Percentiles rank a stretch among this genome's conserved stretches.
Conservation (phyloP, 2,888 invertebrate species). For the Raillietiella orientalis region DNA sequence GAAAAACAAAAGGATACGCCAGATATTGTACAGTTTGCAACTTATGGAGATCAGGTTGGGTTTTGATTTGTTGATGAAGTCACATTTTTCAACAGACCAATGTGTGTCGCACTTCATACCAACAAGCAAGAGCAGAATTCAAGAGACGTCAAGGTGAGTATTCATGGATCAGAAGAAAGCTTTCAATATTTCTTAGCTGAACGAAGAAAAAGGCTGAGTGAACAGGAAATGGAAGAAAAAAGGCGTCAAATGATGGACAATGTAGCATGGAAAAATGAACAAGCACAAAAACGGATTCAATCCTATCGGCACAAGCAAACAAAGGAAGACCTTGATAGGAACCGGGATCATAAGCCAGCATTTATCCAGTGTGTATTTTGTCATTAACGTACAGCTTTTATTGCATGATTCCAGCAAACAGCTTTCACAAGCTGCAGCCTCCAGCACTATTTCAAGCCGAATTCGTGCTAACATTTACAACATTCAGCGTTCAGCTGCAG, state of each 20-base stretch:
- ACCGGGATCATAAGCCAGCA: slow-evolving; percentile 1
- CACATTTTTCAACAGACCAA: too few species aligned
- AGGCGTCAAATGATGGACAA: slow-evolving; percentile 51
- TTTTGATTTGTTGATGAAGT: too few species aligned
- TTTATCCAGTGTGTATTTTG: slow-evolving; percentile 2
- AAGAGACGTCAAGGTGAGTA: slow-evolving; percentile 2
- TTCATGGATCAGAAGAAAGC: too few species aligned
- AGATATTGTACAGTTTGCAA: too few species aligned
- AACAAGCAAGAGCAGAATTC: slow-evolving; percentile 4
- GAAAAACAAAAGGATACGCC: slow-evolving; percentile 7
- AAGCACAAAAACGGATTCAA: slow-evolving; percentile 13
- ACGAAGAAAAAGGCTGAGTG: too few species aligned
- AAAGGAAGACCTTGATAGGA: slow-evolving; percentile 12
- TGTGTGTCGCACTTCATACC: slow-evolving; percentile 4
- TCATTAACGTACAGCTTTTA: slow-evolving; percentile 8
- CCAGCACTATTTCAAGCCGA: slow-evolving; percentile 40
- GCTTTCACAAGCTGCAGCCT: slow-evolving; percentile 25
- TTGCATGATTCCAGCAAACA: slow-evolving; percentile 28
- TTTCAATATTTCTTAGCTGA: too few species aligned
- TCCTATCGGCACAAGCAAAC: slow-evolving; percentile 13
- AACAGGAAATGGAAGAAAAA: slow-evolving; percentile 30
- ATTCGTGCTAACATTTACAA: slow-evolving; percentile 63
- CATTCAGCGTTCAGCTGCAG: slow-evolving; percentile 41
- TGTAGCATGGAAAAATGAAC: slow-evolving; percentile 20
- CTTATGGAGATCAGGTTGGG: too few species aligned